Evolutionary conservation across 2,888 invertebrate species (phyloP).

Genomic region (Hydropsyche betteni): DNA sequence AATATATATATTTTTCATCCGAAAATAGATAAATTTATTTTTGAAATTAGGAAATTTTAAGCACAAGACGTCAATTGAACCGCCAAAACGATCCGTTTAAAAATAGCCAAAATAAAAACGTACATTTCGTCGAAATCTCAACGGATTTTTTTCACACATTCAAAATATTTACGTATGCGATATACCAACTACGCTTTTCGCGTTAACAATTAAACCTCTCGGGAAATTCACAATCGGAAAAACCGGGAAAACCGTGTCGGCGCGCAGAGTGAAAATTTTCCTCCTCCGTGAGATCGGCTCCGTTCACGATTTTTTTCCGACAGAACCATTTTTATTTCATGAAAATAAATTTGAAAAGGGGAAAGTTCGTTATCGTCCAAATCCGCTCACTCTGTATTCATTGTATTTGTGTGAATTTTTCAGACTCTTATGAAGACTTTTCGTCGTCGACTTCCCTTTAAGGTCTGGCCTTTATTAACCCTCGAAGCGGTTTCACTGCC

Average conservation of each 20-base stretch:
- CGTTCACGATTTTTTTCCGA: too few species aligned
- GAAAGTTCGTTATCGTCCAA: too few species aligned
- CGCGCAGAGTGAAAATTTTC: too few species aligned
- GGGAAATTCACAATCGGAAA: conserved; percentile 18
- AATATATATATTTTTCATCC: not conserved
- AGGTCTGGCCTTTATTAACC: conserved; percentile 52
- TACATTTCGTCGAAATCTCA: conserved; percentile 1
- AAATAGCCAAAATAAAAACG: too few species aligned
- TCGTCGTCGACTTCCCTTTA: conserved; percentile 78
- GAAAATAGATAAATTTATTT: not conserved
- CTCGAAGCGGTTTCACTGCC: conserved; percentile 31
- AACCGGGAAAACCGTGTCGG: not conserved
- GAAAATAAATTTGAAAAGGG: too few species aligned
- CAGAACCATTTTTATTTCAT: too few species aligned
- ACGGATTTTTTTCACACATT: conserved; percentile 15
- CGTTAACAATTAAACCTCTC: conserved; percentile 28
- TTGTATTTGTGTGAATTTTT: conserved; percentile 57
- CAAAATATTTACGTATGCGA: not conserved
- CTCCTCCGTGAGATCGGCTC: too few species aligned
- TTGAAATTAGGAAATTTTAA: not conserved
- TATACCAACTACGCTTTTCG: not conserved
- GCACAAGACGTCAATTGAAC: too few species aligned
- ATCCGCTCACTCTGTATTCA: conserved; percentile 1
- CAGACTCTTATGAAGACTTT: conserved; percentile 78
- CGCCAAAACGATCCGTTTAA: too few species aligned